Conservation (phyloP, 2,797 vertebrate genomes). For the Ctenopoma kingsleyae region DNA sequence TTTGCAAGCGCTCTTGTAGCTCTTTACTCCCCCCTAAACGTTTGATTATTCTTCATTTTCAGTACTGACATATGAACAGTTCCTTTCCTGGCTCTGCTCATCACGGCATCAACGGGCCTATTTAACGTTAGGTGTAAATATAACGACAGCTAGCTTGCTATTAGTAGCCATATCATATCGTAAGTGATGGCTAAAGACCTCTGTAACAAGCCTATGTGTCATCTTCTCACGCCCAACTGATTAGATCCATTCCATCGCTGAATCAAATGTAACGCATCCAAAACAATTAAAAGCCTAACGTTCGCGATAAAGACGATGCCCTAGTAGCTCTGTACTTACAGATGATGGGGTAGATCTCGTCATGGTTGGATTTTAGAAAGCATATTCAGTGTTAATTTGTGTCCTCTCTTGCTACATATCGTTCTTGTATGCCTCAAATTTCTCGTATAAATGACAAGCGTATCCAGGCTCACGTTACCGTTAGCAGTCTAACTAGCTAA, state of each 20-base stretch:
- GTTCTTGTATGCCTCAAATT: conserved; percentile 45
- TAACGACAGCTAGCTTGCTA: conserved; percentile 78
- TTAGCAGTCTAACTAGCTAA: conserved; percentile 74
- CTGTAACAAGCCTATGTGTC: conserved; percentile 61
- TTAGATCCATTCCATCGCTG: conserved; percentile 52
- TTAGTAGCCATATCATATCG: conserved; percentile 65
- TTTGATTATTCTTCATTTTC: conserved; percentile 74
- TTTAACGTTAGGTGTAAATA: conserved; percentile 76
- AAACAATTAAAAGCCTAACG: conserved; percentile 69
- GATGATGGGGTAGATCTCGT: conserved; percentile 78
- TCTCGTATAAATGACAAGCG: conserved; percentile 61
- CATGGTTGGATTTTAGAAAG: conserved; percentile 81
- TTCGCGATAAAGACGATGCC: conserved; percentile 53
- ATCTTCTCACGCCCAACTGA: conserved; percentile 75
- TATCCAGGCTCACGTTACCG: conserved; percentile 56
- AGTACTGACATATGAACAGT: conserved; percentile 83
- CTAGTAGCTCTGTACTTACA: conserved; percentile 78
- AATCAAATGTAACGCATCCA: conserved; percentile 63
- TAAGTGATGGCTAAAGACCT: conserved; percentile 60
- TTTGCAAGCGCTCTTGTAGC: conserved; percentile 58
- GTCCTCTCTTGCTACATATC: conserved; percentile 63
- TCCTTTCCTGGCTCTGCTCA: conserved; percentile 73
- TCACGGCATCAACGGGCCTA: conserved; percentile 74
- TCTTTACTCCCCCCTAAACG: conserved; percentile 43
- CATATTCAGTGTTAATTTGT: conserved; percentile 78